These are phyloP conservation scores for Callochromis pleurospilus DNA, from an alignment of 2,113 vertebrate species.

Conservation along the genomic window DNA sequence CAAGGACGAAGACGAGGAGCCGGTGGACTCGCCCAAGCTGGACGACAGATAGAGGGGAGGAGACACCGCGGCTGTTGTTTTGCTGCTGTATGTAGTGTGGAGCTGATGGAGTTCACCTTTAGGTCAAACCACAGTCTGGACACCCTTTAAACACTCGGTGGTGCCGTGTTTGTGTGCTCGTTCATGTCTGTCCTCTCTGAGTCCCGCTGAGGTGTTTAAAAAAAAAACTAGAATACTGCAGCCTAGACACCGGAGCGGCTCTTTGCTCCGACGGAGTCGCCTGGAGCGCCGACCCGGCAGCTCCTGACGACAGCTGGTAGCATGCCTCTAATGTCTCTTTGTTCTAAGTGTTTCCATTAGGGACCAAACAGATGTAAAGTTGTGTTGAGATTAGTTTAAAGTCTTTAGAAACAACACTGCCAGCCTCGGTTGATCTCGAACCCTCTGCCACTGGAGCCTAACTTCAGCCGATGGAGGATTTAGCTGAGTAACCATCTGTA, in stretches of 20 bases:
- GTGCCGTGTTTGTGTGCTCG: conserved; percentile 56
- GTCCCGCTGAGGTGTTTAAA: conserved; percentile 23
- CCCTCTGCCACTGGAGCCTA: not conserved
- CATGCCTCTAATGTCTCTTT: conserved; percentile 52
- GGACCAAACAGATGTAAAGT: conserved; percentile 1
- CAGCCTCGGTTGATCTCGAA: not conserved
- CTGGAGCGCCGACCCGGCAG: not conserved
- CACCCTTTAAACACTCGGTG: conserved; percentile 10
- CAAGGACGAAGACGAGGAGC: conserved; percentile 79
- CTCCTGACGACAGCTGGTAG: not conserved
- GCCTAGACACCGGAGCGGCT: not conserved
- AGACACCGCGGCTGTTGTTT: not conserved
- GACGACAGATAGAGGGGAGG: conserved; percentile 66
- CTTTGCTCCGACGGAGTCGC: not conserved
- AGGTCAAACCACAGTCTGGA: conserved; percentile 22
- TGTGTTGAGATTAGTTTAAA: conserved; percentile 14
- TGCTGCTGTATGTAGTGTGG: conserved; percentile 5
- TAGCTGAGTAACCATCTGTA: not conserved
- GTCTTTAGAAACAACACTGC: conserved; percentile 10
- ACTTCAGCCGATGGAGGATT: not conserved
- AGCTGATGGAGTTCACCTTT: conserved; percentile 26
- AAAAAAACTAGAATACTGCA: conserved; percentile 6
- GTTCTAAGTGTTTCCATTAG: conserved; percentile 39
- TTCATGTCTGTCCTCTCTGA: conserved; percentile 58
- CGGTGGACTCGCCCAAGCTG: conserved; percentile 77